A percentile compares a stretch with the other conserved stretches of the same genome.
phyloP scores from a whole-genome alignment of 2,113 vertebrate genomes.

The Sander lucioperca region DNA sequence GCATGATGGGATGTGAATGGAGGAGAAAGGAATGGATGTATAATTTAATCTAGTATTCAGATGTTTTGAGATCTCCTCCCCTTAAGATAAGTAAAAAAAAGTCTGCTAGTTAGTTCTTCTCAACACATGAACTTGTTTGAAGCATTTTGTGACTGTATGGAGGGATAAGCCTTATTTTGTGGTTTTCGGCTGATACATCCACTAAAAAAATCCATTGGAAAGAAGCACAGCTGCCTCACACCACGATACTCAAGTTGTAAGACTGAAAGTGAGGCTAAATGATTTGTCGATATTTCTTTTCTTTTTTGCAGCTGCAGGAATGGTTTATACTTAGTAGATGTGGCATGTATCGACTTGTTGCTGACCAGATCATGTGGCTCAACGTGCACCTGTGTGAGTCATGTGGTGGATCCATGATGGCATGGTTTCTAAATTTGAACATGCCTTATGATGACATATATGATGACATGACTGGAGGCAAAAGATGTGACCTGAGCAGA shows the following conservation, averaged over 20 bases:
- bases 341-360: no score
- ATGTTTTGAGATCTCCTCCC: background rate
- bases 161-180: background rate
- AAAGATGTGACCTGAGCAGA: no score
- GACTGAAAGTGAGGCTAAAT: background rate
- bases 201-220: background rate
- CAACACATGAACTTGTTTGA: background rate
- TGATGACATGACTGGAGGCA: no score
- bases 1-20: conserved; percentile 48
- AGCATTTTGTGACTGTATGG: background rate
- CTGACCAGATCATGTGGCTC: no score
- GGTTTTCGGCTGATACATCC: background rate
- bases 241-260: background rate
- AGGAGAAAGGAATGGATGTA: background rate
- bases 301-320: no score
- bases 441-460: no score
- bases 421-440: no score
- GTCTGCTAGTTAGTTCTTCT: background rate
- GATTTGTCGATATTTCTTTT: no score
- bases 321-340: no score
- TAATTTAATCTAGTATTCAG: conserved; percentile 13
- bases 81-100: background rate
- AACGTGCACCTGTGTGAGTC: no score
- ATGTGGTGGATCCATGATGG: no score
- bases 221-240: background rate